Evolutionary conservation across 2,888 invertebrate species (phyloP).

Genomic region (Heliothis peltigera): DNA sequence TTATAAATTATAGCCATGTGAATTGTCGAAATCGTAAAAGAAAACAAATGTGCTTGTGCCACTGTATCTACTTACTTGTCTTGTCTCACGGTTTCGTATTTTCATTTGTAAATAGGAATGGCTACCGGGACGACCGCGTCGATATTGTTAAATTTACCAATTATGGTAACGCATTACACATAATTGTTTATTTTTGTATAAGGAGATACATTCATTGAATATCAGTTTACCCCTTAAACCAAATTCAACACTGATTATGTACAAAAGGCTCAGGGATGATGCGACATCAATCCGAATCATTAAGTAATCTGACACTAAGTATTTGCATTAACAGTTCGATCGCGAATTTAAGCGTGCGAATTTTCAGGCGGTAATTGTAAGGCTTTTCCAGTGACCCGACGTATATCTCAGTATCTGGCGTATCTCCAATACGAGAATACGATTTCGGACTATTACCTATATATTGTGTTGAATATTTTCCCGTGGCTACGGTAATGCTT

Average conservation of each 20-base stretch:
- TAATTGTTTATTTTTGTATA: no score
- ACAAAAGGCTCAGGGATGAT: not conserved
- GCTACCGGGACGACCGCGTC: no score
- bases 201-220: no score
- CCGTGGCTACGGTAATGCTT: no score
- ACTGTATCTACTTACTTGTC: no score
- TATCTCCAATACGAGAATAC: not conserved
- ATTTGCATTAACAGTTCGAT: not conserved
- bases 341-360: not conserved
- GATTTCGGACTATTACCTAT: constrained; percentile 3
- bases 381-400: not conserved
- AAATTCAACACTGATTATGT: no score
- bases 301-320: not conserved
- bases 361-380: not conserved
- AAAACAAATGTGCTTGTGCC: constrained; percentile 11
- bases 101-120: no score
- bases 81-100: not conserved
- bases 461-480: no score
- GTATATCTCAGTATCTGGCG: not conserved
- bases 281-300: not conserved
- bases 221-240: no score
- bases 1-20: constrained; percentile 17
- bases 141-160: no score
- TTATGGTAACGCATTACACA: no score
- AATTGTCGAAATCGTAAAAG: constrained; percentile 18